Conservation (phyloP, 2,888 invertebrate genomes). For the Ptychoptera albimana region DNA sequence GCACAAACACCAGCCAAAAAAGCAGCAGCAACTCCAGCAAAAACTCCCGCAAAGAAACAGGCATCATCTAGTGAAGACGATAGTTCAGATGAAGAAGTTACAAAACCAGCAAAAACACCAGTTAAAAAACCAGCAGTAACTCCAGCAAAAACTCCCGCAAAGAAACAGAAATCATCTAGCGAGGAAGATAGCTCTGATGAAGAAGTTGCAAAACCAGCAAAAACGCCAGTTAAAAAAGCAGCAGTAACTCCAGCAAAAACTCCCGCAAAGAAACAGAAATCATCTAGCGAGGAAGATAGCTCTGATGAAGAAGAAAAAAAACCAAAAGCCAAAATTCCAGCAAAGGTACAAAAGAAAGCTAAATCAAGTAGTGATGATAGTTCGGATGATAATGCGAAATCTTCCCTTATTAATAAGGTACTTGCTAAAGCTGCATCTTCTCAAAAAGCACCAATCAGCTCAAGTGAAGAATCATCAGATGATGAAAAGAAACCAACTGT, state of each 20-base stretch:
- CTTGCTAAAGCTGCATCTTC: no score
- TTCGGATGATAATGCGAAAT: slow-evolving; percentile 18
- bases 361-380: slow-evolving; percentile 22
- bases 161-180: slow-evolving; percentile 22
- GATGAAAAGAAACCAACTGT: slow-evolving; percentile 16
- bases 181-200: slow-evolving; percentile 24
- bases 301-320: slow-evolving; percentile 24
- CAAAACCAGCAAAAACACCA: slow-evolving; percentile 10
- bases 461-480: slow-evolving; percentile 28
- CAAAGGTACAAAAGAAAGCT: slow-evolving; percentile 13
- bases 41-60: slow-evolving; percentile 24
- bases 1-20: slow-evolving; percentile 8
- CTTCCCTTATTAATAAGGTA: slow-evolving; percentile 9
- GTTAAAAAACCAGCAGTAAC: slow-evolving; percentile 15
- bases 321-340: slow-evolving; percentile 14
- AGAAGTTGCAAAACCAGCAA: slow-evolving; percentile 17
- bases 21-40: slow-evolving; percentile 17
- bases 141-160: slow-evolving; percentile 8
- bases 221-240: slow-evolving; percentile 12
- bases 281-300: slow-evolving; percentile 22
- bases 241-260: slow-evolving; percentile 14
- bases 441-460: neutral
- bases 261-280: slow-evolving; percentile 19
- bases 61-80: slow-evolving; percentile 26
- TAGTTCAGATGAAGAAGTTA: slow-evolving; percentile 9